phyloP scores from a whole-genome alignment of 2,797 vertebrate species.

The Anolis apletophallus region DNA sequence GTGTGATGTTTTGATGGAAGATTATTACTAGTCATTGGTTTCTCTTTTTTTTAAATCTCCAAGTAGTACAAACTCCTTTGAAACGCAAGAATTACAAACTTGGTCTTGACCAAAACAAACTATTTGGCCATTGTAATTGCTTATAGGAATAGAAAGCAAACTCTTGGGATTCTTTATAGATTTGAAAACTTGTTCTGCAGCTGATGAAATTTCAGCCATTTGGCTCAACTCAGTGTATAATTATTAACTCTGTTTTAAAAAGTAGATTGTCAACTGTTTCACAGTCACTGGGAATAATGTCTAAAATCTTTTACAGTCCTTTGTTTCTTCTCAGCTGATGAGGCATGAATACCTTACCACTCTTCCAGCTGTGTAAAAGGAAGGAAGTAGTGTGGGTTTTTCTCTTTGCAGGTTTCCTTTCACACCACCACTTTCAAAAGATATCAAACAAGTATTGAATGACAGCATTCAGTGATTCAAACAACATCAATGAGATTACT shows the following conservation, averaged over 20 bases:
- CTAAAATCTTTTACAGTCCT: background rate
- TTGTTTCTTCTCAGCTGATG: background rate
- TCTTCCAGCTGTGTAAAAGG: background rate
- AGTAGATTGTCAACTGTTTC: background rate
- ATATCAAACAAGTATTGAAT: background rate
- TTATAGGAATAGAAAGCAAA: background rate
- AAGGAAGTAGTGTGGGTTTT: background rate
- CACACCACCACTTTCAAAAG: background rate
- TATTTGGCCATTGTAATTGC: too few relatives aligned
- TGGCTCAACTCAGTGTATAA: background rate
- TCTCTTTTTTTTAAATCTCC: too few relatives aligned
- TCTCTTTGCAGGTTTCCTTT: background rate
- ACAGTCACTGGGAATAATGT: background rate
- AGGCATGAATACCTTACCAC: background rate
- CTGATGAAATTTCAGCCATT: too few relatives aligned
- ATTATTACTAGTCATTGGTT: too few relatives aligned
- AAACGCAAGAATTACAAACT: too few relatives aligned
- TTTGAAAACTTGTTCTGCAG: background rate
- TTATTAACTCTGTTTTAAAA: background rate
- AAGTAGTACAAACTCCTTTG: too few relatives aligned
- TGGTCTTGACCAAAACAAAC: too few relatives aligned
- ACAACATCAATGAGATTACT: background rate
- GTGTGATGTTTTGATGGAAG: too few relatives aligned
- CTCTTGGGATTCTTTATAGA: background rate
- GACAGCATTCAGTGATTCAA: background rate